phyloP scores from a whole-genome alignment of 2,888 invertebrate species.

The Agrochola circellaris region DNA sequence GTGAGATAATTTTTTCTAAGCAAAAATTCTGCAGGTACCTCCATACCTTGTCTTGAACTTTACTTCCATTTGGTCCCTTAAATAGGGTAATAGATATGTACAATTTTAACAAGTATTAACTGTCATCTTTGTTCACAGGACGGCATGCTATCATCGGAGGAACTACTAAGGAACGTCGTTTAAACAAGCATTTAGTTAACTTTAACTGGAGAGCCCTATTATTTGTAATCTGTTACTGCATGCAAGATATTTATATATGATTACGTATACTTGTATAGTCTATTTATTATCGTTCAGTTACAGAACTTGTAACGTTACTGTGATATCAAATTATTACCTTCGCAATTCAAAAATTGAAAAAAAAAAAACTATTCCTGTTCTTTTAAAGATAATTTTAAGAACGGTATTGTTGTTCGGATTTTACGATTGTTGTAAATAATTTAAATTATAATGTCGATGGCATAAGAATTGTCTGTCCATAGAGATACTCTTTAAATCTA shows the following conservation, averaged over 20 bases:
- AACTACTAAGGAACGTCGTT: slow-evolving; percentile 88
- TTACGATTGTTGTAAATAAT: slow-evolving; percentile 82
- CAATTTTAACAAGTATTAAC: slow-evolving; percentile 1
- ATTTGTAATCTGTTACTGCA: slow-evolving; percentile 73
- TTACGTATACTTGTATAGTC: slow-evolving; percentile 60
- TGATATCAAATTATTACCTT: slow-evolving; percentile 81
- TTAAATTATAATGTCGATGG: slow-evolving; percentile 76
- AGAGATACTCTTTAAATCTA: slow-evolving; percentile 74
- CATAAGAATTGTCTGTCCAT: slow-evolving; percentile 82
- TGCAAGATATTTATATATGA: slow-evolving; percentile 65
- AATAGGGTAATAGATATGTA: not conserved
- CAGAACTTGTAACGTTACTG: slow-evolving; percentile 82
- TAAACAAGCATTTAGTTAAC: slow-evolving; percentile 72
- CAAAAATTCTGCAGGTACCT: not conserved
- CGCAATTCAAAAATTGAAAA: slow-evolving; percentile 66
- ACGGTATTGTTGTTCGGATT: slow-evolving; percentile 67
- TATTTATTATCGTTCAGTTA: slow-evolving; percentile 70
- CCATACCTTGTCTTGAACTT: not conserved
- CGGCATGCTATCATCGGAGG: slow-evolving; percentile 90
- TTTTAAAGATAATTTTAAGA: slow-evolving; percentile 59
- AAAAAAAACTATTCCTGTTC: slow-evolving; percentile 63
- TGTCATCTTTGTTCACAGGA: slow-evolving; percentile 84
- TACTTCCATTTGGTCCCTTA: not conserved
- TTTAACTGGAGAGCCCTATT: slow-evolving; percentile 69
- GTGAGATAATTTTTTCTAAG: not conserved